These are phyloP conservation scores for Xiphophorus hellerii DNA, from an alignment of 2,113 vertebrate species.

Conservation along the genomic window DNA sequence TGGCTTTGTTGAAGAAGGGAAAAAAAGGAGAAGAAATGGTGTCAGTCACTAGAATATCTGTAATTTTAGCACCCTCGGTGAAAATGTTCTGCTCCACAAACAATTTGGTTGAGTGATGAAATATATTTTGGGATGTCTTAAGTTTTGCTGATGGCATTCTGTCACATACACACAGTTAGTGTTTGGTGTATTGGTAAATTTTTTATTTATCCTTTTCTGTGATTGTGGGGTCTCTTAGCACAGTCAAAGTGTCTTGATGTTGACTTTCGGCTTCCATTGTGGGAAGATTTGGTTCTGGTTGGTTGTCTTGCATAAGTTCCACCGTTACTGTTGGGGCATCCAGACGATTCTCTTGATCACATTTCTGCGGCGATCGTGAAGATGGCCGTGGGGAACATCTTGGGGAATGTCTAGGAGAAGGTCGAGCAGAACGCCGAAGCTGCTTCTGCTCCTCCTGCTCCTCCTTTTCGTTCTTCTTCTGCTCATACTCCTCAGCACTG, in stretches of 20 bases:
- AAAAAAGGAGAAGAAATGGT: not conserved
- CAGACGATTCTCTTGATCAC: not conserved
- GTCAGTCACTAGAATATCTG: not conserved
- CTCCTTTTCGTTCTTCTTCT: slow-evolving; percentile 78
- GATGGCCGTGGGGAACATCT: slow-evolving; percentile 14
- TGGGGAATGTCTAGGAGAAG: slow-evolving; percentile 19
- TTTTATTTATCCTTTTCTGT: not conserved
- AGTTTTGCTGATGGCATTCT: not conserved
- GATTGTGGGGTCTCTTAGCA: not conserved
- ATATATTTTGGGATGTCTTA: not conserved
- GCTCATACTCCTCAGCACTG: slow-evolving; percentile 86
- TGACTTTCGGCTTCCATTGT: not conserved
- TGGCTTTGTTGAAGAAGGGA: too few species aligned
- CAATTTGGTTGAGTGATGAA: not conserved
- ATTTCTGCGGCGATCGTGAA: not conserved
- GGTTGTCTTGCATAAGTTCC: slow-evolving; percentile 47
- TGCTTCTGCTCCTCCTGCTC: slow-evolving; percentile 83
- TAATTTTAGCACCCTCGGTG: not conserved
- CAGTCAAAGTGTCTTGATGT: slow-evolving; percentile 22
- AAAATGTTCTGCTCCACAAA: not conserved
- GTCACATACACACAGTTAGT: not conserved
- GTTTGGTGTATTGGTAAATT: not conserved
- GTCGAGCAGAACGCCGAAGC: slow-evolving; percentile 12
- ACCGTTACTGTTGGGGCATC: slow-evolving; percentile 45
- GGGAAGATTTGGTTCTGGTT: not conserved